Conservation (phyloP, 2,113 vertebrate species). For the Plotosus lineatus region DNA sequence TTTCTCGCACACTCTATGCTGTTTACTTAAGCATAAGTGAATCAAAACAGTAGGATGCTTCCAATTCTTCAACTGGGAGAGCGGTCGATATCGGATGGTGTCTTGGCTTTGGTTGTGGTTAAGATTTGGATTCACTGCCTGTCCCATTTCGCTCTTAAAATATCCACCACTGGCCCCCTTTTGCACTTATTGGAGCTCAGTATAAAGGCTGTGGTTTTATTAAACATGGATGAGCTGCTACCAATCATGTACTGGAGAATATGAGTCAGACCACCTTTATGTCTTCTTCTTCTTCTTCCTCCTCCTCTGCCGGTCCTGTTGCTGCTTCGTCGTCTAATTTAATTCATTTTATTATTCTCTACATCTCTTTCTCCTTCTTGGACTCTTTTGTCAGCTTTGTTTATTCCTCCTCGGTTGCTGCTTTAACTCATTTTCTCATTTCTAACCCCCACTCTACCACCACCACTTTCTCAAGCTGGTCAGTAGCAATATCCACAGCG, state of each 20-base stretch:
- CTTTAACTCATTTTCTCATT: background rate
- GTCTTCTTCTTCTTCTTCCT: slow-evolving; percentile 4
- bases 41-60: slow-evolving; percentile 58
- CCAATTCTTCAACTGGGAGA: slow-evolving; percentile 47
- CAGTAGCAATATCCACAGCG: background rate
- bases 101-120: slow-evolving; percentile 55
- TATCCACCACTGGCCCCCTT: slow-evolving; percentile 43
- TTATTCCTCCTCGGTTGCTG: background rate
- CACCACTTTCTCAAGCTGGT: background rate
- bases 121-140: slow-evolving; percentile 50
- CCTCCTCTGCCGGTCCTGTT: background rate
- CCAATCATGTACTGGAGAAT: slow-evolving; percentile 52
- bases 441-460: background rate
- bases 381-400: background rate
- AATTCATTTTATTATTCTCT: background rate
- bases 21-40: slow-evolving; percentile 55
- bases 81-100: slow-evolving; percentile 48
- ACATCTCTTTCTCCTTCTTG: background rate
- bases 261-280: slow-evolving; percentile 44
- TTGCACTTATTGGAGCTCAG: slow-evolving; percentile 23
- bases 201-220: slow-evolving; percentile 55
- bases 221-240: slow-evolving; percentile 51
- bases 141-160: slow-evolving; percentile 49
- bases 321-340: background rate
- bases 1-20: slow-evolving; percentile 44